Evolutionary conservation across 2,113 vertebrate genomes (phyloP).

Genomic region (Oryzias javanicus): DNA sequence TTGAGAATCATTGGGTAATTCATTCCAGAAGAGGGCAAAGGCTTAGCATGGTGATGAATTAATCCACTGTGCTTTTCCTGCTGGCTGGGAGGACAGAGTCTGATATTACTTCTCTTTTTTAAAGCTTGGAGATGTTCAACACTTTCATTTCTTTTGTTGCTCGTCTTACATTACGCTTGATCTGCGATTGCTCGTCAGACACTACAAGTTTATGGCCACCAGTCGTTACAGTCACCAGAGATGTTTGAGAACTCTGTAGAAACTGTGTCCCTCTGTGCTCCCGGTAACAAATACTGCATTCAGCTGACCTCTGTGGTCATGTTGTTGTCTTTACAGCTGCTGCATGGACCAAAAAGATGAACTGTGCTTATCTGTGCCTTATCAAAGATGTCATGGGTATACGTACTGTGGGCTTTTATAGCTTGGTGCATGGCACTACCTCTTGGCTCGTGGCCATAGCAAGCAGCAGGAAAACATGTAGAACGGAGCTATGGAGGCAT

Average conservation of each 20-base stretch:
- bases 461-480: slow-evolving; percentile 1
- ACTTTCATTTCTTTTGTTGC: neutral
- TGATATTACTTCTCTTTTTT: slow-evolving; percentile 50
- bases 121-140: slow-evolving; percentile 10
- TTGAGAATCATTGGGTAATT: slow-evolving; percentile 71
- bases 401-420: slow-evolving; percentile 51
- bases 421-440: slow-evolving; percentile 36
- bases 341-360: slow-evolving; percentile 47
- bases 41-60: slow-evolving; percentile 71
- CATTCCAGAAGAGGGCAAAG: slow-evolving; percentile 73
- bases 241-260: slow-evolving; percentile 16
- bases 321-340: slow-evolving; percentile 53
- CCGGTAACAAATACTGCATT: slow-evolving; percentile 7
- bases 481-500: slow-evolving; percentile 6
- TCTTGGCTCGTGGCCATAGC: slow-evolving; percentile 13
- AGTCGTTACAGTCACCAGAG: neutral
- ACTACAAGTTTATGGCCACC: neutral
- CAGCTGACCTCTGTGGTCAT: slow-evolving; percentile 23
- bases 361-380: slow-evolving; percentile 48
- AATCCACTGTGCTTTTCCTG: slow-evolving; percentile 73
- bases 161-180: neutral
- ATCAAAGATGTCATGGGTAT: slow-evolving; percentile 48
- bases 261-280: slow-evolving; percentile 14
- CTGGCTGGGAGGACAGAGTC: slow-evolving; percentile 39
- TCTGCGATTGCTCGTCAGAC: neutral